These are phyloP conservation scores for Choreutis nemorana DNA, from an alignment of 2,888 invertebrate genomes.

Conservation along the genomic window DNA sequence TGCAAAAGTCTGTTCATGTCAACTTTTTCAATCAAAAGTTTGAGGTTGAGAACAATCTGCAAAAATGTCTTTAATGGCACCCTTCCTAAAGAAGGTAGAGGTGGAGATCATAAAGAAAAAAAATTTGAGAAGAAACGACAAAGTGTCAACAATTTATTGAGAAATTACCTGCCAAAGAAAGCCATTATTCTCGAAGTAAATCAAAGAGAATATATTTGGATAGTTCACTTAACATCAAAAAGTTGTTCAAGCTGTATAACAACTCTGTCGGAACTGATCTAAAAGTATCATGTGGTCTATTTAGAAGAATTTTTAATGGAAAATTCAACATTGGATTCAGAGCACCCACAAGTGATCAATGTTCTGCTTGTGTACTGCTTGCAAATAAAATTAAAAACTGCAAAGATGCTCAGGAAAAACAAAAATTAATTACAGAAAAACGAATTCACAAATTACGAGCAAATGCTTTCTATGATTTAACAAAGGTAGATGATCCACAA, in stretches of 20 bases:
- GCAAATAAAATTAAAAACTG: not conserved
- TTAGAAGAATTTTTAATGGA: not conserved
- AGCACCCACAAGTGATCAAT: not conserved
- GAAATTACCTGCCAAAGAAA: too few relatives aligned
- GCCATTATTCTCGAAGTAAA: too few relatives aligned
- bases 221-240: too few relatives aligned
- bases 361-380: not conserved
- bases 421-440: not conserved
- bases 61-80: too few relatives aligned
- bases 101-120: too few relatives aligned
- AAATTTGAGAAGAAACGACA: too few relatives aligned
- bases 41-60: too few relatives aligned
- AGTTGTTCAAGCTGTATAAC: conserved; percentile 5
- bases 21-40: too few relatives aligned
- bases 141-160: too few relatives aligned
- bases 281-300: not conserved
- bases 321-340: conserved; percentile 2
- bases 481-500: not conserved
- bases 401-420: not conserved
- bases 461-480: conserved; percentile 1
- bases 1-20: too few relatives aligned
- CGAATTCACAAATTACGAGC: not conserved
- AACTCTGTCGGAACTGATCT: conserved; percentile 1
- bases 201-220: too few relatives aligned
- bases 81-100: too few relatives aligned